phyloP scores from a whole-genome alignment of 2,888 invertebrate genomes.

The Mythimna pallens region DNA sequence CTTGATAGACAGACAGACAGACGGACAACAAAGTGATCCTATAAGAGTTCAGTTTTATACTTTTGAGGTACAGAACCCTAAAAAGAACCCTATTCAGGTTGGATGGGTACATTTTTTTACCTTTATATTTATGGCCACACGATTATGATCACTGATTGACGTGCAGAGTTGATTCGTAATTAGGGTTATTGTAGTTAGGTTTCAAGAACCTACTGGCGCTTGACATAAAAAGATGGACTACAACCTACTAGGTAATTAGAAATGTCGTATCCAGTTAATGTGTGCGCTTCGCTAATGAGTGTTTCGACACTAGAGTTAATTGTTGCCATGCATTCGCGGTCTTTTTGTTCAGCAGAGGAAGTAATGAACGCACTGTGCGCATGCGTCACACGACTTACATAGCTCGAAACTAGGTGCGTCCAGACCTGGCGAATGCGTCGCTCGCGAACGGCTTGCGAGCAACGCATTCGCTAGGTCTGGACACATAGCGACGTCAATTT shows the following conservation, averaged over 20 bases:
- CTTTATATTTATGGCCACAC: background rate
- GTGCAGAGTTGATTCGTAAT: background rate
- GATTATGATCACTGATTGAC: background rate
- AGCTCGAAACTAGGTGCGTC: no score
- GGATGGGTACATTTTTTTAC: background rate
- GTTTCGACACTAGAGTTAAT: constrained; percentile 54
- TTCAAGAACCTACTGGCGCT: background rate
- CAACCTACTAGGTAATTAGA: constrained; percentile 6
- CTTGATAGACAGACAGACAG: background rate
- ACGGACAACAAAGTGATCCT: no score
- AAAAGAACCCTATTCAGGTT: no score
- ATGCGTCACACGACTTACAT: constrained; percentile 41
- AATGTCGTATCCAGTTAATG: constrained; percentile 34
- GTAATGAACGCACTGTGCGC: constrained; percentile 27
- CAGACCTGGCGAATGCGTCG: no score
- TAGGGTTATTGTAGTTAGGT: background rate
- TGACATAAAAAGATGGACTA: background rate
- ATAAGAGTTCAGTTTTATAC: no score
- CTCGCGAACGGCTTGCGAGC: no score
- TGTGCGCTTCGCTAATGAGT: constrained; percentile 42
- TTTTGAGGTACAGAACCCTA: no score
- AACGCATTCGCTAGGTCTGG: no score
- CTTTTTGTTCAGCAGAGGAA: constrained; percentile 51
- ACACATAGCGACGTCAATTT: no score
- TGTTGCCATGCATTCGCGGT: constrained; percentile 42